A percentile compares a stretch with the other conserved stretches of the same genome.
phyloP scores from a whole-genome alignment of 2,797 vertebrate species.

The Todus mexicanus region DNA sequence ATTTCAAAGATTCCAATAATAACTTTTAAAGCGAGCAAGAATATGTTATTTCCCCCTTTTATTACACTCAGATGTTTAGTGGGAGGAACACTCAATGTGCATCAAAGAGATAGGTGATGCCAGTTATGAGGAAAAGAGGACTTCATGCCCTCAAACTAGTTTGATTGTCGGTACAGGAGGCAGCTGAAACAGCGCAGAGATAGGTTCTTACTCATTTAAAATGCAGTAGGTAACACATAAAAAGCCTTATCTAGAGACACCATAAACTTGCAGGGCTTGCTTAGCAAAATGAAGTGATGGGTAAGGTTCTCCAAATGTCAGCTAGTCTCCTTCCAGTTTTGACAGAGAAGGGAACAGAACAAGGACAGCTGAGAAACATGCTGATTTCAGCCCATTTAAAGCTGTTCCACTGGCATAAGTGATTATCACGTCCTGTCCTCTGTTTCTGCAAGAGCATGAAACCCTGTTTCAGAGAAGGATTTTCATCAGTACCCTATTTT shows the following conservation, averaged over 20 bases:
- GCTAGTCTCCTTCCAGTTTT: background rate
- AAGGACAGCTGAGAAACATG: background rate
- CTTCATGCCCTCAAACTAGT: background rate
- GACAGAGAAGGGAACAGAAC: background rate
- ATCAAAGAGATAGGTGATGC: slow-evolving; percentile 21
- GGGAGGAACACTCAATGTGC: slow-evolving; percentile 11
- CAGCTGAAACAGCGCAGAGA: background rate
- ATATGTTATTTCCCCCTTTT: slow-evolving; percentile 6
- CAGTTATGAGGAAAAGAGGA: slow-evolving; percentile 12
- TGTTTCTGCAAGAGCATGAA: background rate
- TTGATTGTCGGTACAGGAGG: background rate
- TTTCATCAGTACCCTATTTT: background rate
- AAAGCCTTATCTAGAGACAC: background rate
- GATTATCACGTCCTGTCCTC: background rate
- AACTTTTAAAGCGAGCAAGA: background rate
- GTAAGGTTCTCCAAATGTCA: background rate
- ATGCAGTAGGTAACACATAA: background rate
- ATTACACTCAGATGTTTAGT: background rate
- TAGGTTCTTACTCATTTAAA: background rate
- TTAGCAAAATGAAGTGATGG: background rate
- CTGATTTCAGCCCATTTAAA: background rate
- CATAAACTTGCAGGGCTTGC: background rate
- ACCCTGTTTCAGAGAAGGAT: background rate
- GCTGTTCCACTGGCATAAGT: background rate
- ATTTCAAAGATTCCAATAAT: background rate